phyloP scores from a whole-genome alignment of 2,113 vertebrate species.

The Platichthys stellatus region DNA sequence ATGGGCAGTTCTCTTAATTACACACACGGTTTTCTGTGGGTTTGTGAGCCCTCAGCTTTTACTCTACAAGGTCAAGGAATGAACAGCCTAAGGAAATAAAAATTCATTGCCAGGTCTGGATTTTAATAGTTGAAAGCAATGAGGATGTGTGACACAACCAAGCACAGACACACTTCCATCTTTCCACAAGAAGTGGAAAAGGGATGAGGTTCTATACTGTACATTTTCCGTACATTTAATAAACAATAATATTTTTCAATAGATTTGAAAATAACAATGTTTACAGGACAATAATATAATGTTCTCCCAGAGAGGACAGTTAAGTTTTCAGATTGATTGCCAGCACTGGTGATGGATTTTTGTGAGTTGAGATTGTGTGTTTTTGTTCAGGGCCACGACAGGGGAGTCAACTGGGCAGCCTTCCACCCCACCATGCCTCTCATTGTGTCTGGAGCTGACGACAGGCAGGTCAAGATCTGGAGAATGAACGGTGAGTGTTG shows the following conservation, averaged over 20 bases:
- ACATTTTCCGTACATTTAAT: background rate
- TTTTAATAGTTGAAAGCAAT: background rate
- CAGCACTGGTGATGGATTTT: background rate
- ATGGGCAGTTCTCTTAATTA: background rate
- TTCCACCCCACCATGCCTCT: slow-evolving; percentile 98
- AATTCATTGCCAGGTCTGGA: background rate
- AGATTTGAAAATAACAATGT: too few relatives aligned
- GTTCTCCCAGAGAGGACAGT: background rate
- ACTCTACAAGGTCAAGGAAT: background rate
- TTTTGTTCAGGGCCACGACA: slow-evolving; percentile 88
- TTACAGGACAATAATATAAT: background rate
- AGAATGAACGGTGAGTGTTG: slow-evolving; percentile 92
- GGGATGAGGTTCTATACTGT: background rate
- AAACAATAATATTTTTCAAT: too few relatives aligned
- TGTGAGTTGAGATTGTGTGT: slow-evolving; percentile 4
- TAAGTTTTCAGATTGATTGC: background rate
- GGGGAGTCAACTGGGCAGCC: slow-evolving; percentile 97
- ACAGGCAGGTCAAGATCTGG: slow-evolving; percentile 98
- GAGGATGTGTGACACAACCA: background rate
- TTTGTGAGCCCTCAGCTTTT: background rate
- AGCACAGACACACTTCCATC: background rate
- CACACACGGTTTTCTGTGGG: background rate
- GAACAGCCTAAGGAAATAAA: slow-evolving; percentile 1
- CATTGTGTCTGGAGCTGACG: slow-evolving; percentile 95
- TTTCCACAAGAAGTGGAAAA: background rate